Percentiles rank a stretch among this genome's conserved stretches.
Conservation (phyloP, 2,797 vertebrate species). For the Labroides dimidiatus region DNA sequence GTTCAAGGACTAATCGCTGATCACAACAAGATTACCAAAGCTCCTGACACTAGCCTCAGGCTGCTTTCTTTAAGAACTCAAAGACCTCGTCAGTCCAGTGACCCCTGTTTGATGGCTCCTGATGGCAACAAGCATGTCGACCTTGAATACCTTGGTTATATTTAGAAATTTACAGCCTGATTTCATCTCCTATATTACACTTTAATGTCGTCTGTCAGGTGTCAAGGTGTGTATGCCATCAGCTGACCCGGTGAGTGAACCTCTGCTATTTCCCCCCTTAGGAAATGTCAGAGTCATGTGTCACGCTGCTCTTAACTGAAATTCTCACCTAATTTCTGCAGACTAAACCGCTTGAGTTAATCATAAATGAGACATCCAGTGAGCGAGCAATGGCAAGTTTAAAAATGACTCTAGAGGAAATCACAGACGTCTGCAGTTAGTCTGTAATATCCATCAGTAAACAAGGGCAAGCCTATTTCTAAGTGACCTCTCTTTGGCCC, state of each 20-base stretch:
- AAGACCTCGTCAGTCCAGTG: conserved; percentile 25
- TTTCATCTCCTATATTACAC: conserved; percentile 25
- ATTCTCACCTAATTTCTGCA: conserved; percentile 51
- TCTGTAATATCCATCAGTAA: conserved; percentile 67
- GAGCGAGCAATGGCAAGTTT: conserved; percentile 54
- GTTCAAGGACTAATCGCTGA: conserved; percentile 78
- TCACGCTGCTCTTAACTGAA: conserved; percentile 45
- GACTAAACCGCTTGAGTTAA: conserved; percentile 53
- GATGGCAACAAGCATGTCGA: conserved; percentile 34
- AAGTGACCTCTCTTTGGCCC: conserved; percentile 75
- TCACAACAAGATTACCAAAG: conserved; percentile 78
- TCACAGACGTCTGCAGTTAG: conserved; percentile 52
- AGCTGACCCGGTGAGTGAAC: conserved; percentile 49
- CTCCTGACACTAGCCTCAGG: conserved; percentile 67
- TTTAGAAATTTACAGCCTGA: conserved; percentile 16
- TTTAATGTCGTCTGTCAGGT: conserved; percentile 41
- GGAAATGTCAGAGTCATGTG: conserved; percentile 47
- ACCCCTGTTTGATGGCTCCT: conserved; percentile 29
- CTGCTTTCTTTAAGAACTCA: conserved; percentile 43
- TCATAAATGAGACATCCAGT: conserved; percentile 59
- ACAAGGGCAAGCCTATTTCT: conserved; percentile 58
- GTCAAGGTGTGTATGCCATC: conserved; percentile 27
- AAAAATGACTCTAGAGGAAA: conserved; percentile 63
- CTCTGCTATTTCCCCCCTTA: conserved; percentile 37
- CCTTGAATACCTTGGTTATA: conserved; percentile 55